Evolutionary conservation across 1,140 invertebrate genomes (phyloP).

Genomic region (Drosophila saltans): DNA sequence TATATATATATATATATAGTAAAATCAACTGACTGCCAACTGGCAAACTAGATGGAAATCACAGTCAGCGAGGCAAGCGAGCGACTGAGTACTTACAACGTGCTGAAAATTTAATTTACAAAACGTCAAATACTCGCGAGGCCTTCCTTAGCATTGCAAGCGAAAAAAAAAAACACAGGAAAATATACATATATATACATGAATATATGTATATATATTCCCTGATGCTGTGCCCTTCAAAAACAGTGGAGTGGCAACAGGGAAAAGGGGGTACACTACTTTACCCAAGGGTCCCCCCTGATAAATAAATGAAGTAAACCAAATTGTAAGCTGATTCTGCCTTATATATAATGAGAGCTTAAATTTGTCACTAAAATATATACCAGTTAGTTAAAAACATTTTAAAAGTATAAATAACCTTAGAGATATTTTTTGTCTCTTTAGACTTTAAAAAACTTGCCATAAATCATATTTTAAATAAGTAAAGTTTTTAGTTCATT

Average conservation of each 20-base stretch:
- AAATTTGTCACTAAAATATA: too few relatives aligned
- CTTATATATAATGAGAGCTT: too few relatives aligned
- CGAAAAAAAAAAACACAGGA: constrained; percentile 20
- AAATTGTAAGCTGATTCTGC: too few relatives aligned
- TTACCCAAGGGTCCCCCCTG: background rate
- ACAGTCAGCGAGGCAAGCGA: background rate
- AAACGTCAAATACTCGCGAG: constrained; percentile 13
- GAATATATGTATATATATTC: background rate
- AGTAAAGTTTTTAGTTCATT: too few relatives aligned
- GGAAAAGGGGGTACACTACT: background rate
- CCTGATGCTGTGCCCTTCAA: constrained; percentile 10
- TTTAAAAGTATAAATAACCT: too few relatives aligned
- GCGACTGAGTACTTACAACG: constrained; percentile 28
- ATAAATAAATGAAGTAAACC: too few relatives aligned
- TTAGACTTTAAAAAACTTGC: too few relatives aligned
- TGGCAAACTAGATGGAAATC: constrained; percentile 23
- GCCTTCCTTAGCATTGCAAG: constrained; percentile 25
- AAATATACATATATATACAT: too few relatives aligned
- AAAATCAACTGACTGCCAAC: constrained; percentile 28
- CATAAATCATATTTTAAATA: too few relatives aligned
- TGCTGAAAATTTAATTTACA: constrained; percentile 61
- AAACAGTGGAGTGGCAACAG: background rate
- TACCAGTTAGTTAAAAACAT: too few relatives aligned
- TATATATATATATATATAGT: constrained; percentile 4
- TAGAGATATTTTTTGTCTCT: too few relatives aligned